A percentile compares a stretch with the other conserved stretches of the same genome.
These are phyloP conservation scores for Amphimallon solstitiale DNA, from an alignment of 2,888 invertebrate genomes.

Conservation along the genomic window DNA sequence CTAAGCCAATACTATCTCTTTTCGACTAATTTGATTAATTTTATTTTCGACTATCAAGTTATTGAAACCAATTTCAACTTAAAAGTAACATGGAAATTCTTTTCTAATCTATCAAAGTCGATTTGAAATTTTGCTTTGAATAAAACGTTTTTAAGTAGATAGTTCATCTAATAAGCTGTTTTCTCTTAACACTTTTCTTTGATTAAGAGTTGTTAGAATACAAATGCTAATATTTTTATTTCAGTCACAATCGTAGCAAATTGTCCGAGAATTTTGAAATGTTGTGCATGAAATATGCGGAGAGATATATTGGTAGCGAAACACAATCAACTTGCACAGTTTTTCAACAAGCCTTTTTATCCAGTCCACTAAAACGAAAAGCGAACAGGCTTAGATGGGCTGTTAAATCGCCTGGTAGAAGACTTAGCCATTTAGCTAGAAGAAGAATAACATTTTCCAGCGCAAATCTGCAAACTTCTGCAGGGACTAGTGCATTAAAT, in stretches of 20 bases:
- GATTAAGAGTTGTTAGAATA: too few relatives aligned
- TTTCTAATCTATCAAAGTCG: too few relatives aligned
- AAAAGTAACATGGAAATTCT: too few relatives aligned
- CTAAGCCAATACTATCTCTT: too few relatives aligned
- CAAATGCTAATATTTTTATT: slow-evolving; percentile 48
- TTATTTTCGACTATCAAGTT: too few relatives aligned
- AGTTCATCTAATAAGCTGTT: too few relatives aligned
- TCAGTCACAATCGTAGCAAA: slow-evolving; percentile 76
- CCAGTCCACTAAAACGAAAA: slow-evolving; percentile 70
- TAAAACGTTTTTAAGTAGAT: too few relatives aligned
- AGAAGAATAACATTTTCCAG: slow-evolving; percentile 81
- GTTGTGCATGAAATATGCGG: slow-evolving; percentile 72
- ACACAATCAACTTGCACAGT: slow-evolving; percentile 75
- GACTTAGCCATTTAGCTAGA: slow-evolving; percentile 80
- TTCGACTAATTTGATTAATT: too few relatives aligned
- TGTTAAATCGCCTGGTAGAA: slow-evolving; percentile 77
- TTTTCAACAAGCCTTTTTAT: slow-evolving; percentile 69
- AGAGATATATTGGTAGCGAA: slow-evolving; percentile 79
- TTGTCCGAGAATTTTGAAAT: slow-evolving; percentile 77
- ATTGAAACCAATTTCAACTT: too few relatives aligned
- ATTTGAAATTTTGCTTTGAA: too few relatives aligned
- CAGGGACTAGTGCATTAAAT: slow-evolving; percentile 57
- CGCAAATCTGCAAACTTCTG: slow-evolving; percentile 68
- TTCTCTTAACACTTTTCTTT: neutral
- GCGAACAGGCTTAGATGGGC: slow-evolving; percentile 64